These are phyloP conservation scores for Eueremaeus valkanovi DNA, from an alignment of 2,888 invertebrate species.

Conservation along the genomic window DNA sequence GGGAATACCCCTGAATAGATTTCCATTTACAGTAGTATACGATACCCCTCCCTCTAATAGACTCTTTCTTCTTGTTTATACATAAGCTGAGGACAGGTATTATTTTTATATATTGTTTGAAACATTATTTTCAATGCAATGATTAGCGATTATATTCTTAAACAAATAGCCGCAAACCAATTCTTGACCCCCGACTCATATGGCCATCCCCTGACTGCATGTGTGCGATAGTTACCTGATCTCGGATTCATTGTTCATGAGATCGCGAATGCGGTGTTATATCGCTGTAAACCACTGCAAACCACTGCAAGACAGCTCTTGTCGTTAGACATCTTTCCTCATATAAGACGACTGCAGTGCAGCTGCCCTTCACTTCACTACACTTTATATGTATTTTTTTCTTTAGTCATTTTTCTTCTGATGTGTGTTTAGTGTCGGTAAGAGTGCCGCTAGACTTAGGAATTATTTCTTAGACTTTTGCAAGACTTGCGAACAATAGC, in stretches of 20 bases:
- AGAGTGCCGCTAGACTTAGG: neutral
- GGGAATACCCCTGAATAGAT: no score
- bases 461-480: neutral
- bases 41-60: neutral
- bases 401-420: neutral
- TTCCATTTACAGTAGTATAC: no score
- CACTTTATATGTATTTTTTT: neutral
- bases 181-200: neutral
- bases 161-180: neutral
- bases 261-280: neutral
- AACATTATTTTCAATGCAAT: neutral
- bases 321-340: neutral
- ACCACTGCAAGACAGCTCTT: neutral
- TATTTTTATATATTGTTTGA: neutral
- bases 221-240: neutral
- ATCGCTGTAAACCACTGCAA: neutral
- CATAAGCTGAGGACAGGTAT: no score
- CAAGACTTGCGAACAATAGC: neutral
- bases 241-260: neutral
- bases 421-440: neutral
- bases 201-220: neutral
- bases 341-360: neutral
- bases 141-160: neutral
- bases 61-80: no score
- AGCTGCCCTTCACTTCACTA: neutral